Evolutionary conservation across 1,140 invertebrate genomes (phyloP).

Genomic region (Drosophila arawakana): DNA sequence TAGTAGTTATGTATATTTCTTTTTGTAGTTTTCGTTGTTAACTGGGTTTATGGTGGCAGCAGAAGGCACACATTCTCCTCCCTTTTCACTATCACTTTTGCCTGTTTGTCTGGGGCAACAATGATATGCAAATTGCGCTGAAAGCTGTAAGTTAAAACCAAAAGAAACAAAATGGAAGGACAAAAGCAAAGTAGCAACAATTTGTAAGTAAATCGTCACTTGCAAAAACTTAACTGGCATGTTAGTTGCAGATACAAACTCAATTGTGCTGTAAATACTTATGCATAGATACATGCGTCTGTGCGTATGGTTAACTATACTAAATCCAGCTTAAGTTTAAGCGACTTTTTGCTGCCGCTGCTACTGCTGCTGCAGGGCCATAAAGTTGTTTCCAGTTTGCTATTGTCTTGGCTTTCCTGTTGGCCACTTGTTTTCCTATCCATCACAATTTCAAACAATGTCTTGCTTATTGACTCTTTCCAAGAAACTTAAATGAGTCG

Average conservation of each 20-base stretch:
- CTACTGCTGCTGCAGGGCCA: slow-evolving; percentile 1
- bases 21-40: slow-evolving; percentile 26
- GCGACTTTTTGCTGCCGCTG: slow-evolving; percentile 14
- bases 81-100: background rate
- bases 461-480: slow-evolving; percentile 18
- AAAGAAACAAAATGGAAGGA: slow-evolving; percentile 31
- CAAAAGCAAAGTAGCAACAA: slow-evolving; percentile 58
- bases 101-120: slow-evolving; percentile 38
- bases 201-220: slow-evolving; percentile 73
- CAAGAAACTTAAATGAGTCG: slow-evolving; percentile 12
- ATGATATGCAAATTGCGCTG: slow-evolving; percentile 76
- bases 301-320: background rate
- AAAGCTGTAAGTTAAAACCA: slow-evolving; percentile 1
- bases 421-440: slow-evolving; percentile 24
- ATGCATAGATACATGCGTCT: background rate
- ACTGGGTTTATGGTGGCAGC: slow-evolving; percentile 24
- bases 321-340: slow-evolving; percentile 47
- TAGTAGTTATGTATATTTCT: slow-evolving; percentile 9
- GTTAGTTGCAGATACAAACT: slow-evolving; percentile 27
- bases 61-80: background rate
- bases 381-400: background rate
- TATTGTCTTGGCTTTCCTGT: slow-evolving; percentile 1
- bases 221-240: slow-evolving; percentile 26
- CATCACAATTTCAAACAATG: slow-evolving; percentile 38
- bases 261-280: slow-evolving; percentile 41